Evolutionary conservation across 2,113 vertebrate genomes (phyloP).

Genomic region (Oxyruncus cristatus): DNA sequence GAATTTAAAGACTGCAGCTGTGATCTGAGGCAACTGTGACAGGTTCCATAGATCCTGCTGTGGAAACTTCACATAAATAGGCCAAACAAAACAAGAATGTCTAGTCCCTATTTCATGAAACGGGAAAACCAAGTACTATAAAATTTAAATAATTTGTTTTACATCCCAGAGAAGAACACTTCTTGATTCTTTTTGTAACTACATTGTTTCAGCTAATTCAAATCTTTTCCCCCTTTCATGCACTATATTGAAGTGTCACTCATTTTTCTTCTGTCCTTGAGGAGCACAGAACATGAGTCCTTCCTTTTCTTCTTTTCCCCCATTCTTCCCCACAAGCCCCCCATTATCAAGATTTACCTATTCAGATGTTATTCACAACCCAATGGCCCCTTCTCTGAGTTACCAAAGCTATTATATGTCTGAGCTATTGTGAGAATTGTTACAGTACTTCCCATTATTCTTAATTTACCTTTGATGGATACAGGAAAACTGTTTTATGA

Average conservation of each 20-base stretch:
- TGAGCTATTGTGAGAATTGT: not conserved
- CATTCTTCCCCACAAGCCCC: accelerated
- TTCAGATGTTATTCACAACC: not conserved
- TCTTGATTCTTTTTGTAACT: not conserved
- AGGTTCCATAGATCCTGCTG: not conserved
- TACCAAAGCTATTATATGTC: not conserved
- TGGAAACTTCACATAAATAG: not conserved
- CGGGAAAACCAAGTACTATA: not conserved
- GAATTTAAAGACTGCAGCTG: not conserved
- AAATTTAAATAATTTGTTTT: not conserved
- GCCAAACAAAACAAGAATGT: not conserved
- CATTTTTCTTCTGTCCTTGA: not conserved
- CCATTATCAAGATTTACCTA: not conserved
- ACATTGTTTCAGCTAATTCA: not conserved
- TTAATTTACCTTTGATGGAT: not conserved
- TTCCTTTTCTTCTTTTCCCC: not conserved
- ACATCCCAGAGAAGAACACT: not conserved
- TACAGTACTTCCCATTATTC: not conserved
- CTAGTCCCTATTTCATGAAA: not conserved
- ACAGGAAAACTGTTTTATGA: not conserved
- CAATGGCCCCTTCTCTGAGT: not conserved
- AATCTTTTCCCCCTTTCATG: not conserved
- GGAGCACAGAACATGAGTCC: not conserved
- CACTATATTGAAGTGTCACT: not conserved
- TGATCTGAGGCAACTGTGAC: not conserved